Percentiles rank a stretch among this genome's conserved stretches.
Evolutionary conservation across 2,888 invertebrate species (phyloP).

Genomic region (Melieria picta): DNA sequence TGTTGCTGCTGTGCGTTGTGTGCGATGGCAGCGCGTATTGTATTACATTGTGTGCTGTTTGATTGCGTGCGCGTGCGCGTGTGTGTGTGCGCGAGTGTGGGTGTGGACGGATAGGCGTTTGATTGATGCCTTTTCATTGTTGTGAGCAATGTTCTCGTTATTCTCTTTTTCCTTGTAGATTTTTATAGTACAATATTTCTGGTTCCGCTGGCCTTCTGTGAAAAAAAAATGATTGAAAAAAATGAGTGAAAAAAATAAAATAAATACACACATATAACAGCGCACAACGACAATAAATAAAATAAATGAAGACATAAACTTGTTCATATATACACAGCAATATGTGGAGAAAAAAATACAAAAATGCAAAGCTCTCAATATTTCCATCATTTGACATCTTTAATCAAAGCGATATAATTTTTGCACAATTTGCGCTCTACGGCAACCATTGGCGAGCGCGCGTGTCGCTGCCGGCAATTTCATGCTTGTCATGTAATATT

Average conservation of each 20-base stretch:
- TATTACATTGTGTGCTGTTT: background rate
- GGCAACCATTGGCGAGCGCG: too few species aligned
- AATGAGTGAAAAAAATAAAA: too few species aligned
- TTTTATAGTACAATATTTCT: too few species aligned
- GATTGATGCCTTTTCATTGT: slow-evolving; percentile 22
- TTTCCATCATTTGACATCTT: background rate
- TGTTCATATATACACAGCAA: background rate
- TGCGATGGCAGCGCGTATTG: too few species aligned
- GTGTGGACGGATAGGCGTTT: background rate
- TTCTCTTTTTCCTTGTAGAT: slow-evolving; percentile 3
- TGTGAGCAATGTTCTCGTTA: slow-evolving; percentile 10
- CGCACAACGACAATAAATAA: background rate
- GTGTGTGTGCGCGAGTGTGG: background rate
- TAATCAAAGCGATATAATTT: background rate
- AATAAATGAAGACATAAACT: slow-evolving; percentile 2
- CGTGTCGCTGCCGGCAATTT: too few species aligned
- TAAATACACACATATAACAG: too few species aligned
- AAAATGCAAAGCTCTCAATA: background rate
- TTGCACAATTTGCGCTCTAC: background rate
- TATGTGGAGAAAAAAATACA: background rate
- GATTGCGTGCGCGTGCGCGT: background rate
- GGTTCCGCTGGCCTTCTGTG: too few species aligned
- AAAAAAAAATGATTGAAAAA: background rate
- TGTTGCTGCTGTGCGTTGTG: too few species aligned
- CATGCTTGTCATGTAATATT: too few species aligned